phyloP scores from a whole-genome alignment of 1,140 invertebrate genomes.

The Euglossa dilemma region DNA sequence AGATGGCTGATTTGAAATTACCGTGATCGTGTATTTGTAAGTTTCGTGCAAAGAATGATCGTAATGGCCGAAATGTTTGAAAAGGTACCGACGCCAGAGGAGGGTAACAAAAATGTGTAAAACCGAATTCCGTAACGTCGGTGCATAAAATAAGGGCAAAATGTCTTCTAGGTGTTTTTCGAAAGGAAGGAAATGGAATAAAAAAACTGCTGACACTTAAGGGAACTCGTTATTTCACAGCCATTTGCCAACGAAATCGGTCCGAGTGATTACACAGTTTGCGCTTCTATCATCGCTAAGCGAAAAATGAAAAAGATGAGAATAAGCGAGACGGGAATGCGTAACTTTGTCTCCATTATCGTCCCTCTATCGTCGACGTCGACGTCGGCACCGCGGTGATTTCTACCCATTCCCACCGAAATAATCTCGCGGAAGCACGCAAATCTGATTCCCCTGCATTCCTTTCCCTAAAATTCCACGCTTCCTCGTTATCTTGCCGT shows the following conservation, averaged over 20 bases:
- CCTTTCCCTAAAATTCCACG: slow-evolving; percentile 2
- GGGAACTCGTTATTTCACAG: too few relatives aligned
- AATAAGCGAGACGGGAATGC: not conserved
- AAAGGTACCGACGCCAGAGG: too few relatives aligned
- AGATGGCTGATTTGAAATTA: too few relatives aligned
- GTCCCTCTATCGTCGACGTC: not conserved
- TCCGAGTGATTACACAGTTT: not conserved
- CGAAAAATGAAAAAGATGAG: not conserved
- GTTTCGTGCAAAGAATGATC: too few relatives aligned
- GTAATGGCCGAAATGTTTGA: too few relatives aligned
- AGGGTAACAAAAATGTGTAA: too few relatives aligned
- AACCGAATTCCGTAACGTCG: too few relatives aligned
- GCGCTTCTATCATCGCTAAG: slow-evolving; percentile 7
- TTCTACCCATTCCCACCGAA: slow-evolving; percentile 33
- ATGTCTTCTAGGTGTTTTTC: too few relatives aligned
- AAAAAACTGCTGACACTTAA: not conserved
- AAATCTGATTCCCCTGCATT: slow-evolving; percentile 38
- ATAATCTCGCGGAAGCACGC: slow-evolving; percentile 52
- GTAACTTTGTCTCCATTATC: slow-evolving; percentile 40
- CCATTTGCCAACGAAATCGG: not conserved
- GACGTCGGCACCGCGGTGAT: slow-evolving; percentile 29
- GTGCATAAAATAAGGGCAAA: too few relatives aligned
- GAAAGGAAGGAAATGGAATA: too few relatives aligned
- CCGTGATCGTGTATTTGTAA: too few relatives aligned
- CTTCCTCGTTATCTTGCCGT: not conserved